Percentiles rank a stretch among this genome's conserved stretches.
phyloP scores from a whole-genome alignment of 1,140 invertebrate species.

The Agrypnia vestita region DNA sequence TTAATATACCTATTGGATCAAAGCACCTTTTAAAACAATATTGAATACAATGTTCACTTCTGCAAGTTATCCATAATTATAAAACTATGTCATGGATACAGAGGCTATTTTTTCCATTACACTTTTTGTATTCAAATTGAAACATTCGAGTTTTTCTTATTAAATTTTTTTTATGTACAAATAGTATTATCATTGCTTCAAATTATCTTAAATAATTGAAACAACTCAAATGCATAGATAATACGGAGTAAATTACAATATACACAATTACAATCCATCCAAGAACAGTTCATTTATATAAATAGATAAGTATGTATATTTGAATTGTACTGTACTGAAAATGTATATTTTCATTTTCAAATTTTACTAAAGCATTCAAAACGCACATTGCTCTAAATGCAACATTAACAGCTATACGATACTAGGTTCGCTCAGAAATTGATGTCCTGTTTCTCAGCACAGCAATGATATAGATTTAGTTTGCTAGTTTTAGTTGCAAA shows the following conservation, averaged over 20 bases:
- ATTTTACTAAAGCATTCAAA: conserved; percentile 31
- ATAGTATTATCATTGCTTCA: conserved; percentile 26
- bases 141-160: not conserved
- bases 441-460: no score
- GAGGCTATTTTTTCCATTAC: not conserved
- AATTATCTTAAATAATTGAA: conserved; percentile 41
- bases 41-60: not conserved
- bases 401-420: not conserved
- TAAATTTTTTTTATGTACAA: conserved; percentile 35
- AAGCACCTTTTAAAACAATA: conserved; percentile 20
- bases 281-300: conserved; percentile 34
- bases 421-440: no score
- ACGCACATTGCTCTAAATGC: conserved; percentile 36
- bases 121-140: conserved; percentile 10
- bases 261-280: conserved; percentile 42
- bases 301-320: conserved; percentile 28
- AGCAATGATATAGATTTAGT: no score
- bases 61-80: no score
- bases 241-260: conserved; percentile 49
- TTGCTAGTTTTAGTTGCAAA: no score
- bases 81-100: not conserved
- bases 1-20: not conserved
- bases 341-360: conserved; percentile 11
- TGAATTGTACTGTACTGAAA: conserved; percentile 31
- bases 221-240: conserved; percentile 41